These are phyloP conservation scores for Caenorhabditis remanei DNA, from an alignment of 1,140 invertebrate species.

Conservation along the genomic window DNA sequence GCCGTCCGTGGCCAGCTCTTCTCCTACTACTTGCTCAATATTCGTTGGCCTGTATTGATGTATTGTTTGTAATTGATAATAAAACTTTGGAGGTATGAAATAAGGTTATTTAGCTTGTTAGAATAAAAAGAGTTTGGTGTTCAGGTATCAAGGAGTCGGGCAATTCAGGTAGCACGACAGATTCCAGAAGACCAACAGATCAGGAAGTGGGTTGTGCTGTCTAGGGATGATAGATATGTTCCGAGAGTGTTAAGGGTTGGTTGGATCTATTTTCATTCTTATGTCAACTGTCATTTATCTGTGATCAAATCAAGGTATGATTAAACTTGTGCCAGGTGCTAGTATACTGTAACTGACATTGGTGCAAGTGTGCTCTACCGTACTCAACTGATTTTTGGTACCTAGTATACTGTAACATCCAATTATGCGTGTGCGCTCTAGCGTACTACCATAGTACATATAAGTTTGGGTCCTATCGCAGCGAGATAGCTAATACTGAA, in stretches of 20 bases:
- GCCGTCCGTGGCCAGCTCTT: constrained; percentile 25
- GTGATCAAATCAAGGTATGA: no score
- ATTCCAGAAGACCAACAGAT: constrained; percentile 24
- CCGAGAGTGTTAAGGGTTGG: constrained; percentile 15
- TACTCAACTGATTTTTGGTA: no score
- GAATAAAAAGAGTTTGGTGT: not conserved
- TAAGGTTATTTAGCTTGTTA: not conserved
- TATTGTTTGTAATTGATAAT: constrained; percentile 27
- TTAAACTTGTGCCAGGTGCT: no score
- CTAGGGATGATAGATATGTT: constrained; percentile 24
- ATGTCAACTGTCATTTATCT: no score
- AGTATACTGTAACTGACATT: no score
- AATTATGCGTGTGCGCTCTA: no score
- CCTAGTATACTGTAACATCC: no score
- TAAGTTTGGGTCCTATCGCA: no score
- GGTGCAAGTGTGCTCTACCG: no score
- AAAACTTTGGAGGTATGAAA: constrained; percentile 25
- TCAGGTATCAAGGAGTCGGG: constrained; percentile 32
- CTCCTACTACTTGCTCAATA: not conserved
- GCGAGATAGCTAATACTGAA: no score
- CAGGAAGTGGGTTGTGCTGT: constrained; percentile 38
- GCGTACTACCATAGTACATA: no score
- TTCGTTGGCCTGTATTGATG: constrained; percentile 18
- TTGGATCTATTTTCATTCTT: not conserved
- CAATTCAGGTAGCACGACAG: constrained; percentile 14